These are phyloP conservation scores for Ips typographus DNA, from an alignment of 1,140 invertebrate species.

Conservation along the genomic window DNA sequence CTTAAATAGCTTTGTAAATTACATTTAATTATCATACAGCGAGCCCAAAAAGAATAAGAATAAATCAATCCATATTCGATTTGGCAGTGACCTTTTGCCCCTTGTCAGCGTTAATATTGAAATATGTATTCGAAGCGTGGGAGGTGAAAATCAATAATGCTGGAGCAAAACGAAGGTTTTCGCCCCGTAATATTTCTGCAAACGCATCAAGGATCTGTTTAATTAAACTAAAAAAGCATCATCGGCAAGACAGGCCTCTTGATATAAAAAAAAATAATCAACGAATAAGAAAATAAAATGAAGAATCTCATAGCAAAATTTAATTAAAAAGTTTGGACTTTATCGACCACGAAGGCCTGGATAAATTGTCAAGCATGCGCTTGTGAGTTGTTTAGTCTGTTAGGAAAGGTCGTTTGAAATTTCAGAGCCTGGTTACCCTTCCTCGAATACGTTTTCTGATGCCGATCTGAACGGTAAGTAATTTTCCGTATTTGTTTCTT, in stretches of 20 bases:
- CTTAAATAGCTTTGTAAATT: too few species aligned
- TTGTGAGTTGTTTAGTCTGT: slow-evolving; percentile 6
- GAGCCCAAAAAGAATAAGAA: too few species aligned
- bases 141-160: slow-evolving; percentile 25
- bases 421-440: slow-evolving; percentile 4
- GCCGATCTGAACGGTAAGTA: slow-evolving; percentile 24
- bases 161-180: not conserved
- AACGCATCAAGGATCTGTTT: not conserved
- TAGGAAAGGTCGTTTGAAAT: slow-evolving; percentile 15
- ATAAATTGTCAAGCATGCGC: slow-evolving; percentile 15
- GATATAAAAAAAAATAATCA: too few species aligned
- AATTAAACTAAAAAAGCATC: too few species aligned
- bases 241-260: too few species aligned
- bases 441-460: slow-evolving; percentile 22
- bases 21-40: too few species aligned
- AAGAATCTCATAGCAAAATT: not conserved
- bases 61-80: not conserved
- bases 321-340: slow-evolving; percentile 11
- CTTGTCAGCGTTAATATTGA: not conserved
- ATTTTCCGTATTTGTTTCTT: slow-evolving; percentile 14
- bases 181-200: not conserved
- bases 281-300: too few species aligned
- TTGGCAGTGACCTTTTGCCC: slow-evolving; percentile 16
- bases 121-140: not conserved
- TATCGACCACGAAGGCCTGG: slow-evolving; percentile 26